A percentile compares a stretch with the other conserved stretches of the same genome.
Evolutionary conservation across 1,140 invertebrate species (phyloP).

Genomic region (Euschistus heros): DNA sequence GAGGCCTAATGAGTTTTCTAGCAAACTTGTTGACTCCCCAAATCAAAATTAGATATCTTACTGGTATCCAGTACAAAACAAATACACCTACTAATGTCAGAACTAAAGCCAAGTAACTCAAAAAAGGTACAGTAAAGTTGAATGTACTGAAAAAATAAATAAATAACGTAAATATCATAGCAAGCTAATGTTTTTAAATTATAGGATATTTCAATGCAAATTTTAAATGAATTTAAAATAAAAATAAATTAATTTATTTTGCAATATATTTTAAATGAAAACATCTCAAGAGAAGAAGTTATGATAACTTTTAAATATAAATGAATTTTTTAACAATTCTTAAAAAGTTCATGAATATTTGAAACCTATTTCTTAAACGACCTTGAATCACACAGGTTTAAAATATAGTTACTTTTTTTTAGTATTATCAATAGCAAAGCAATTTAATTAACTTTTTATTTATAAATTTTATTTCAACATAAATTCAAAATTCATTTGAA

Average conservation of each 20-base stretch:
- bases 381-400: too few relatives aligned
- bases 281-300: too few relatives aligned
- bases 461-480: too few relatives aligned
- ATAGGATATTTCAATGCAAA: background rate
- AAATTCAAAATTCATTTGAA: too few relatives aligned
- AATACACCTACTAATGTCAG: constrained; percentile 55
- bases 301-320: too few relatives aligned
- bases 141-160: constrained; percentile 62
- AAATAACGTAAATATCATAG: constrained; percentile 11
- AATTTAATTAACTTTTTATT: too few relatives aligned
- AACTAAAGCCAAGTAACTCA: constrained; percentile 84
- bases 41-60: constrained; percentile 82
- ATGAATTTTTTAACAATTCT: too few relatives aligned
- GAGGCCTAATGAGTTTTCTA: constrained; percentile 81
- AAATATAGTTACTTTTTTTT: too few relatives aligned
- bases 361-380: too few relatives aligned
- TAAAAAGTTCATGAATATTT: too few relatives aligned
- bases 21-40: constrained; percentile 98
- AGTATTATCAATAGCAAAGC: too few relatives aligned
- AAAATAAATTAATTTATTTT: background rate
- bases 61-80: constrained; percentile 82
- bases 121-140: constrained; percentile 94
- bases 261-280: too few relatives aligned
- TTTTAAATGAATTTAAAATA: background rate
- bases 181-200: background rate